Conservation (phyloP, 2,113 vertebrate species). For the Rhegmatorhina hoffmannsi region DNA sequence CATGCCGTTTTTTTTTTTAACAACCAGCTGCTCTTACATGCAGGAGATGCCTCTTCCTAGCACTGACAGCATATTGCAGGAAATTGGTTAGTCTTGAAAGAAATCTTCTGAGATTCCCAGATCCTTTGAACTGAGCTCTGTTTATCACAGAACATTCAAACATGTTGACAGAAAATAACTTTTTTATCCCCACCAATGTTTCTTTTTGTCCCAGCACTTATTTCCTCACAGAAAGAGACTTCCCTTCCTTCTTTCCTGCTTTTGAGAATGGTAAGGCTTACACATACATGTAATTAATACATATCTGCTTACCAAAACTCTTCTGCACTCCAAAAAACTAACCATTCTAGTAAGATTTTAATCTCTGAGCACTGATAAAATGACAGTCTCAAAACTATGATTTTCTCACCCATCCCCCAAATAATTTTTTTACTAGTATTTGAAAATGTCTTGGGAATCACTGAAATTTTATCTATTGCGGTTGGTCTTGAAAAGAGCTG, state of each 20-base stretch:
- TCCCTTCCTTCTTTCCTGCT: background rate
- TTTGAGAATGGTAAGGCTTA: background rate
- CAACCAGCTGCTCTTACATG: background rate
- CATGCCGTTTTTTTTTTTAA: background rate
- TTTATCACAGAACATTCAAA: background rate
- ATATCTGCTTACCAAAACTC: background rate
- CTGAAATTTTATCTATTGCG: background rate
- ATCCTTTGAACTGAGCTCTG: slow-evolving; percentile 13
- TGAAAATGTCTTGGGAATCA: background rate
- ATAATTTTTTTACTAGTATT: background rate
- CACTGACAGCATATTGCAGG: background rate
- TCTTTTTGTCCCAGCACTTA: background rate
- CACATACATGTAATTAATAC: background rate
- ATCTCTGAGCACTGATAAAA: background rate
- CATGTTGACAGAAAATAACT: background rate
- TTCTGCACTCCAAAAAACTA: background rate
- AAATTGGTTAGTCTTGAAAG: slow-evolving; percentile 7
- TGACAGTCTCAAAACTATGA: background rate
- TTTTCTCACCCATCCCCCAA: no score
- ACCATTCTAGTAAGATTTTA: background rate
- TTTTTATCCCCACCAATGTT: background rate
- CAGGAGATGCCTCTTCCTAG: background rate
- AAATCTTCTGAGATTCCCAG: background rate
- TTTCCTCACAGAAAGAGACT: background rate
- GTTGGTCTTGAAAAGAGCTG: background rate